Evolutionary conservation across 1,140 invertebrate species (phyloP), one percentile per base, ranked within the genome.

Genomic region (Calosoma granatense): DNA sequence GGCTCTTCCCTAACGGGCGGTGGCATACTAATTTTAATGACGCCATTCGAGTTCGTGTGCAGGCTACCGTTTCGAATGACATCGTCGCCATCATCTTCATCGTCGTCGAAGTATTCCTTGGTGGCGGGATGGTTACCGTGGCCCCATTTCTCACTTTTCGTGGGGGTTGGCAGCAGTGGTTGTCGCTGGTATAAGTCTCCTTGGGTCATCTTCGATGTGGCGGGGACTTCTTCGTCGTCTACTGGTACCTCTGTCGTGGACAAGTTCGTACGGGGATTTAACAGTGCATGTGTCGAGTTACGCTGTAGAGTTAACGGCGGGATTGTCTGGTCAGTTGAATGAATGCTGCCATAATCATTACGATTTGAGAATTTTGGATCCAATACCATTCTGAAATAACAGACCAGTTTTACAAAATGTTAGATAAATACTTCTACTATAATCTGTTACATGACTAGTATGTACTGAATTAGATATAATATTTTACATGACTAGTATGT

Each of bases 1-100:
- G 80, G 79, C 65, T 83, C 81, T 60, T 83, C 81, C 58, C 80
- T 65, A 19, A 69, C 61, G 3, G 75, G 71, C 21, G 72, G 53
- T 19, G 76, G 75, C 56, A 77, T 69, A 56, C 73, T 69, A 51
- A 78, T 76, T 58, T 69, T 68, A 26, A 76, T 68, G 20, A 71
- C 61, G n/a, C 70, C 72, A 64, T 71, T 72, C 15, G 61, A 56
- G 14, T 12, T 53, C 19, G 6, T 4, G 20, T 20, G 2, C 17
- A 53, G 11, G 6, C 4, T 12, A 22, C 51, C 17, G 22, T 53
- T 53, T 61, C 65, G 22, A 63, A 61, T 36, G 57, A 61, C 54
- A 47, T 58, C 63, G 47, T 70, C 57, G 1, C 20, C 61, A 51
- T 71, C 67, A 19, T 69, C 67, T 15, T 68, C 69, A 17, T 67